Evolutionary conservation across 1,140 invertebrate species (phyloP).

Genomic region (Wasmannia auropunctata): DNA sequence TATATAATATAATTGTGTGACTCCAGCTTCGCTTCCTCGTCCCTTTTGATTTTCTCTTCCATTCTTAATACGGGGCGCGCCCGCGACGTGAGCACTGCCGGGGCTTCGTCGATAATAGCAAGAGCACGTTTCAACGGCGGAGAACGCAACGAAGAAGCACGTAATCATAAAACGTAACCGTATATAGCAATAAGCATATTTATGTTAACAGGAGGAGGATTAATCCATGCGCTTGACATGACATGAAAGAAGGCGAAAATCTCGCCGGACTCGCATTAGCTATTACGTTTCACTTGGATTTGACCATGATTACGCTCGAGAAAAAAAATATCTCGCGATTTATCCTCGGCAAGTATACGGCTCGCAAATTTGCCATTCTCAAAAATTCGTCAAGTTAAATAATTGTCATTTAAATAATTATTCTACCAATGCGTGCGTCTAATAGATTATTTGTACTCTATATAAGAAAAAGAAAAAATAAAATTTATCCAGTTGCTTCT

Average conservation of each 20-base stretch:
- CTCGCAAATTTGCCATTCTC: neutral
- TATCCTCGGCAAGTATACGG: neutral
- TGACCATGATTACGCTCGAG: neutral
- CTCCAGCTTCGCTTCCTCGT: conserved; percentile 38
- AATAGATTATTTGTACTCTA: neutral
- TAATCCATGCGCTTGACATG: neutral
- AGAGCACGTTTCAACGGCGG: conserved; percentile 48
- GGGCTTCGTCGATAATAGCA: conserved; percentile 49
- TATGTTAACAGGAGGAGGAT: conserved; percentile 13
- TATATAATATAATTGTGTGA: conserved; percentile 65
- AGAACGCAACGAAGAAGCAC: conserved; percentile 21
- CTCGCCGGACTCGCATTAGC: neutral
- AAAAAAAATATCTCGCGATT: neutral
- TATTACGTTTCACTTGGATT: neutral
- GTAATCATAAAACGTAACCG: conserved; percentile 23
- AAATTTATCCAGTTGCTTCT: neutral
- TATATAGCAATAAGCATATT: conserved; percentile 42
- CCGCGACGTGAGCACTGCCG: conserved; percentile 1
- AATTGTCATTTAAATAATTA: neutral
- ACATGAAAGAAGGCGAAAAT: conserved; percentile 5
- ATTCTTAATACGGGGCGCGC: conserved; percentile 4
- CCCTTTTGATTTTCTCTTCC: neutral
- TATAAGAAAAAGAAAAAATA: neutral
- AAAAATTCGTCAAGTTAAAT: neutral
- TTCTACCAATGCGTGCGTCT: neutral